Evolutionary conservation across 2,113 vertebrate species (phyloP).

Genomic region (Brachypteracias leptosomus): DNA sequence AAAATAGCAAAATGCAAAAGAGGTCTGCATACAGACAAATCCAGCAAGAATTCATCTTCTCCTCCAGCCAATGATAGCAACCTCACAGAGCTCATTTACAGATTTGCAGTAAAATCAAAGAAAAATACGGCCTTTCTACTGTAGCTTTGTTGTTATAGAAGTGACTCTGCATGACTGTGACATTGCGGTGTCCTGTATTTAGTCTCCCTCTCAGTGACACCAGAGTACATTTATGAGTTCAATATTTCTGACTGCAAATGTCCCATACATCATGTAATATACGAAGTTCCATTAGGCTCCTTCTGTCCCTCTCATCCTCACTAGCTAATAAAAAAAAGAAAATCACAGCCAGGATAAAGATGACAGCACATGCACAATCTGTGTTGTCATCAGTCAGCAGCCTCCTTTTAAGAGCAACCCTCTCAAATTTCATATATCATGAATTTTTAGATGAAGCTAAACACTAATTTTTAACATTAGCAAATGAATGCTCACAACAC

Average conservation of each 20-base stretch:
- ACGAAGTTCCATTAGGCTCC: conserved; percentile 44
- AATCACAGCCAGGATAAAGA: neutral
- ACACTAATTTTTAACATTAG: neutral
- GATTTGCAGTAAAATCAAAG: neutral
- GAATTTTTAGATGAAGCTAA: neutral
- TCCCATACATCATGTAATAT: conserved; percentile 20
- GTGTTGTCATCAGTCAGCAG: neutral
- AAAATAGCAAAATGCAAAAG: neutral
- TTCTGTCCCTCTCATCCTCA: conserved; percentile 1
- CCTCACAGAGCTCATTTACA: neutral
- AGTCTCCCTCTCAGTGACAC: conserved; percentile 34
- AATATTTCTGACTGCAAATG: conserved; percentile 40
- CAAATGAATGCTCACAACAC: neutral
- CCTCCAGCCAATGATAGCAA: neutral
- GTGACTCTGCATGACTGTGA: conserved; percentile 45
- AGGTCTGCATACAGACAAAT: neutral
- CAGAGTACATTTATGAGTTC: conserved; percentile 58
- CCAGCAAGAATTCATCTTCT: neutral
- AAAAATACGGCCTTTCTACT: neutral
- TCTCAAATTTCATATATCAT: neutral
- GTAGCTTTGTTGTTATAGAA: neutral
- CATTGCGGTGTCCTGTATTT: conserved; percentile 51
- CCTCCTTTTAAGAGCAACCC: neutral
- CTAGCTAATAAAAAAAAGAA: neutral
- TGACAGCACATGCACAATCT: neutral